A percentile compares a stretch with the other conserved stretches of the same genome.
Evolutionary conservation across 1,140 invertebrate species (phyloP).

Genomic region (Asobara japonica): DNA sequence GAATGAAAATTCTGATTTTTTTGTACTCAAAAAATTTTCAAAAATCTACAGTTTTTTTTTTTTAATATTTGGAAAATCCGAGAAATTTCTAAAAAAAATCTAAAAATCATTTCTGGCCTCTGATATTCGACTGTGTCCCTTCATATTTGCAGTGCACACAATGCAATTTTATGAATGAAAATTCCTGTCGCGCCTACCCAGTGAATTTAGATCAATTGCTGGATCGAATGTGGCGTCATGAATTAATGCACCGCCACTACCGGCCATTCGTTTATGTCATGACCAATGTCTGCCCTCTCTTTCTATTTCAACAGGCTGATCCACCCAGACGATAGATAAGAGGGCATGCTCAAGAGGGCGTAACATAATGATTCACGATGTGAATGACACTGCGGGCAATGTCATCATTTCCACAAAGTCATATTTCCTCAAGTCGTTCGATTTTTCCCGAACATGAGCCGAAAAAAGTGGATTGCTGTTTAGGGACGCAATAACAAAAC

Average conservation of each 20-base stretch:
- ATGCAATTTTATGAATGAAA: not conserved
- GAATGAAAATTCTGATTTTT: too few species aligned
- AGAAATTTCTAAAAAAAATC: too few species aligned
- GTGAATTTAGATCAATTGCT: conserved; percentile 59
- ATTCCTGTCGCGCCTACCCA: conserved; percentile 31
- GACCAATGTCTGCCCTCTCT: not conserved
- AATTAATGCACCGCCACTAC: conserved; percentile 36
- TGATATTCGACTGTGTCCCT: not conserved
- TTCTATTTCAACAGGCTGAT: too few species aligned
- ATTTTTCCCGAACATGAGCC: too few species aligned
- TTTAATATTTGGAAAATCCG: too few species aligned
- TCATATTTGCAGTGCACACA: not conserved
- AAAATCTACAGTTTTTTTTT: too few species aligned
- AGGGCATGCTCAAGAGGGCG: conserved; percentile 37
- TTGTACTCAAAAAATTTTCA: too few species aligned
- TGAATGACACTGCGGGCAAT: conserved; percentile 56
- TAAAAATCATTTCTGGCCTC: too few species aligned
- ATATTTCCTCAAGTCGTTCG: not conserved
- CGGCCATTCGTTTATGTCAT: not conserved
- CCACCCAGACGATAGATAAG: not conserved
- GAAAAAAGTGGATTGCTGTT: too few species aligned
- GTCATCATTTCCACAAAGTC: not conserved
- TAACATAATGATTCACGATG: conserved; percentile 49
- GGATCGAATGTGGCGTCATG: conserved; percentile 50
- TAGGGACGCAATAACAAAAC: too few species aligned